Percentiles rank a stretch among this genome's conserved stretches.
Conservation (phyloP, 1,140 invertebrate species). For the Diplogasteroides magnus region DNA sequence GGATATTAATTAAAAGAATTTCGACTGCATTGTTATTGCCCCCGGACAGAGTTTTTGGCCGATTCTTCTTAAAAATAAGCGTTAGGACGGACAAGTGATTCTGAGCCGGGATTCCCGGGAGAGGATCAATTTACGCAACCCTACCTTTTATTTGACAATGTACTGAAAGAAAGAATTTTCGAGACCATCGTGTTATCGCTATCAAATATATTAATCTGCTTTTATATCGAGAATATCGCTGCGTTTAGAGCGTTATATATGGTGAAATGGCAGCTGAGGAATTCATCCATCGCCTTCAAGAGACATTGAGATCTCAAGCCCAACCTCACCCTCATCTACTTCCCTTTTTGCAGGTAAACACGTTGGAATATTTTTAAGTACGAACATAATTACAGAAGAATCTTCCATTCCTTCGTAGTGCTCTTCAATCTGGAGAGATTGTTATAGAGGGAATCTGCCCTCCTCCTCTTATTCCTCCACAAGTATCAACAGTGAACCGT, state of each 20-base stretch:
- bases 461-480: slow-evolving; percentile 1
- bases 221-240: not conserved
- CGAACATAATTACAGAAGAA: not conserved
- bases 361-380: not conserved
- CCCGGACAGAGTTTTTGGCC: no score
- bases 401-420: slow-evolving; percentile 16
- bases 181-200: not conserved
- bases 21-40: not conserved
- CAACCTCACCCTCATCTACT: slow-evolving; percentile 30
- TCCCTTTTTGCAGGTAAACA: slow-evolving; percentile 11
- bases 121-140: no score
- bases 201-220: not conserved
- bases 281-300: slow-evolving; percentile 16
- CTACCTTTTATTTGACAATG: no score
- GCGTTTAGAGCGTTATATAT: slow-evolving; percentile 21
- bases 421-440: slow-evolving; percentile 11
- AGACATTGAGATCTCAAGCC: slow-evolving; percentile 17
- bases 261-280: slow-evolving; percentile 9
- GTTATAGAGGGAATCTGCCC: slow-evolving; percentile 12
- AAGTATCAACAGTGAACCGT: slow-evolving; percentile 6
- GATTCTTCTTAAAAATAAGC: no score
- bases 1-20: not conserved
- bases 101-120: no score
- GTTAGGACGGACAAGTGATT: no score
- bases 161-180: no score